Percentiles rank a stretch among this genome's conserved stretches.
Conservation (phyloP, 2,797 vertebrate species). For the Amblyopsis hoosieri region DNA sequence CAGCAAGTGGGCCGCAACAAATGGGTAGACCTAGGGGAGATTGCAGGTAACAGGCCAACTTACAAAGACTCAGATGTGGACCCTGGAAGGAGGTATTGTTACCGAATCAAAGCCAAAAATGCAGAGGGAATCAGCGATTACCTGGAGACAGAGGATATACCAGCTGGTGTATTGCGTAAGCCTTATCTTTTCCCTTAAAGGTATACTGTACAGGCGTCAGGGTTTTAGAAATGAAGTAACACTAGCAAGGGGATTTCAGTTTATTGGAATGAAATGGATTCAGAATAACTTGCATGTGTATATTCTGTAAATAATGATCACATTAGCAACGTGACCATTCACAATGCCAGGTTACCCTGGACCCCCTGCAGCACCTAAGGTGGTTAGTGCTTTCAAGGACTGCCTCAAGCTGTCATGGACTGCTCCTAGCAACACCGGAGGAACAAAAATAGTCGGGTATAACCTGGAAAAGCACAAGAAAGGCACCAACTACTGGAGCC, state of each 20-base stretch:
- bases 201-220: not conserved
- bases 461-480: conserved; percentile 88
- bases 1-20: conserved; percentile 83
- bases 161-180: conserved; percentile 84
- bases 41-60: conserved; percentile 51
- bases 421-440: conserved; percentile 78
- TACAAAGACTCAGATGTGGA: conserved; percentile 83
- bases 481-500: conserved; percentile 83
- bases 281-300: not conserved
- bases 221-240: no score
- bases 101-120: conserved; percentile 85
- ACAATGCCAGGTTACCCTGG: conserved; percentile 79
- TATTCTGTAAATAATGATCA: not conserved
- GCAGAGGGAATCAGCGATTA: conserved; percentile 81
- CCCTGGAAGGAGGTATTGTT: conserved; percentile 83
- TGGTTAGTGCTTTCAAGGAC: conserved; percentile 79
- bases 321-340: not conserved
- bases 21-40: conserved; percentile 82
- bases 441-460: conserved; percentile 83
- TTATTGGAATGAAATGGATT: not conserved
- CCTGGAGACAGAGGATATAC: conserved; percentile 83
- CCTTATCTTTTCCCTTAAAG: conserved; percentile 6
- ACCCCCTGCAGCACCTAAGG: conserved; percentile 79
- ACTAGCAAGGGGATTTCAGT: no score
- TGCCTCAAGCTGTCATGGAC: conserved; percentile 82